phyloP scores from a whole-genome alignment of 1,140 invertebrate genomes.

The Diorhabda sublineata region DNA sequence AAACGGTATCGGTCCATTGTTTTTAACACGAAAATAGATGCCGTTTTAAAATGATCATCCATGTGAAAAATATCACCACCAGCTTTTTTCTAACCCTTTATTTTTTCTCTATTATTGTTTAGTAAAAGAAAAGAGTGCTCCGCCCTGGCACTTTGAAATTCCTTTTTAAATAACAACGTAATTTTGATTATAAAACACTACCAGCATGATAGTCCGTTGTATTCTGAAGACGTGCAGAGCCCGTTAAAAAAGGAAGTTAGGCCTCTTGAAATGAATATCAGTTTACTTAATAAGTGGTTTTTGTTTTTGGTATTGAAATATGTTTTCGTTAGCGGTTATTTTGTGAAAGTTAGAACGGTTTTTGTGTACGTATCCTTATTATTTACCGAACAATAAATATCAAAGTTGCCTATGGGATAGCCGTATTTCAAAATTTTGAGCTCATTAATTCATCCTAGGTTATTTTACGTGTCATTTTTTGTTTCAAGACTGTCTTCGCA shows the following conservation, averaged over 20 bases:
- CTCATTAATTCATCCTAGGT: too few species aligned
- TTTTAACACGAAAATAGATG: background rate
- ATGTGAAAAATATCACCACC: background rate
- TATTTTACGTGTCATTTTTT: too few species aligned
- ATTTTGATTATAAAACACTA: slow-evolving; percentile 3
- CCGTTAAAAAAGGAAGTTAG: background rate
- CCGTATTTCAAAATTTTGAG: too few species aligned
- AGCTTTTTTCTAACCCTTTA: background rate
- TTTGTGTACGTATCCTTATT: background rate
- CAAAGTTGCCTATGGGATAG: too few species aligned
- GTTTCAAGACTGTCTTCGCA: too few species aligned
- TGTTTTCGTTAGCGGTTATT: background rate
- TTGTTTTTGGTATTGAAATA: background rate
- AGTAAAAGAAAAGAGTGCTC: background rate
- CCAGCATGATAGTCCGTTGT: slow-evolving; percentile 1
- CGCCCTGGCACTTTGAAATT: slow-evolving; percentile 1
- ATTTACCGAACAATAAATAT: too few species aligned
- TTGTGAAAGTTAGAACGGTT: background rate
- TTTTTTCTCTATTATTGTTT: background rate
- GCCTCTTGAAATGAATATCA: background rate
- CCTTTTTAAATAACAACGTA: background rate
- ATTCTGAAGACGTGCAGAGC: background rate
- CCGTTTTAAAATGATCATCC: background rate
- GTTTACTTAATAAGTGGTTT: slow-evolving; percentile 1
- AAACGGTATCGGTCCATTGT: background rate